Percentiles rank a stretch among this genome's conserved stretches.
These are phyloP conservation scores for Podilymbus podiceps DNA, from an alignment of 2,113 vertebrate species.

Conservation along the genomic window DNA sequence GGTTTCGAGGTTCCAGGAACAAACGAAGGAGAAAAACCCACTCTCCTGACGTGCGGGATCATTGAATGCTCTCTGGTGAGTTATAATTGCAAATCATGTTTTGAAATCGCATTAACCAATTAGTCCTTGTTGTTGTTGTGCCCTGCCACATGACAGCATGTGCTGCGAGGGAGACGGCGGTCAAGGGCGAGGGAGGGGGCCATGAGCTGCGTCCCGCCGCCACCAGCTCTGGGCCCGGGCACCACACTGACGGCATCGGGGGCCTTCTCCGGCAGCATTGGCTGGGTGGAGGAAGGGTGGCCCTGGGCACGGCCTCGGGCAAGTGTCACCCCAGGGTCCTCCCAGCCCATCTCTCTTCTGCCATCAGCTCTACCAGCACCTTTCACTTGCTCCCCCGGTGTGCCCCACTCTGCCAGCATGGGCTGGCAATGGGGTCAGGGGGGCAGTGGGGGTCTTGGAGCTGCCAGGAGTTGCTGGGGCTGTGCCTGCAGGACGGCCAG, in stretches of 20 bases:
- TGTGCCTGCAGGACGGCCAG: background rate
- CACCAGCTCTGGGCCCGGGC: fast-evolving
- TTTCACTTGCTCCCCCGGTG: background rate
- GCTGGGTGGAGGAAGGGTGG: background rate
- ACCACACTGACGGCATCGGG: fast-evolving
- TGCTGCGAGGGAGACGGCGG: background rate
- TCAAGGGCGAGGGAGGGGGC: constrained; percentile 18
- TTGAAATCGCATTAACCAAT: constrained; percentile 67
- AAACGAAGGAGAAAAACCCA: constrained; percentile 56
- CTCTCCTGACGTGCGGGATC: constrained; percentile 23
- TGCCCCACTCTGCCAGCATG: too few species aligned
- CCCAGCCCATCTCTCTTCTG: background rate
- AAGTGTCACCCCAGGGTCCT: background rate
- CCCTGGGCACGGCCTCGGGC: fast-evolving
- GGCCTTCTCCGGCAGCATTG: background rate
- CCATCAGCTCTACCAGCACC: background rate
- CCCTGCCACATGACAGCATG: constrained; percentile 38
- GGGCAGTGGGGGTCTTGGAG: background rate
- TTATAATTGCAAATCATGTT: constrained; percentile 69
- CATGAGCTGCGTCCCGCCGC: background rate
- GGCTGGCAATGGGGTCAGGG: too few species aligned
- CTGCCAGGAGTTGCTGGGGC: fast-evolving
- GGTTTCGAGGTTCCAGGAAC: constrained; percentile 70
- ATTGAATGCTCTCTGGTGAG: constrained; percentile 49
- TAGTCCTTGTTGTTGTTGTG: constrained; percentile 56